Evolutionary conservation across 2,113 vertebrate genomes (phyloP).

Genomic region (Brachypodius melanocephalos): DNA sequence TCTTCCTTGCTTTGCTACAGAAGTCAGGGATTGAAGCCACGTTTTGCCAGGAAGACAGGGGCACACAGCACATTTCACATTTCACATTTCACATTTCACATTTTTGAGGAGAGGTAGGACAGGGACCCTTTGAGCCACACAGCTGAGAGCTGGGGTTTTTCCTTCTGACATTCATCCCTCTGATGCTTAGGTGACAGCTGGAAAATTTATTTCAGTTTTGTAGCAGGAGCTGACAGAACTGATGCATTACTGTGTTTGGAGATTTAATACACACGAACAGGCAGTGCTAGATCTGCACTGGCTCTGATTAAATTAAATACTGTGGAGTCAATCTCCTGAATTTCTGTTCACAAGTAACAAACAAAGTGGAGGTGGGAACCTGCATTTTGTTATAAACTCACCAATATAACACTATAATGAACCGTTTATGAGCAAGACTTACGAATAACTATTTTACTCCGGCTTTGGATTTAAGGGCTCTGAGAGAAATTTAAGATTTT

Average conservation of each 20-base stretch:
- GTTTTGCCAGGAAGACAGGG: background rate
- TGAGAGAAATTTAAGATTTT: background rate
- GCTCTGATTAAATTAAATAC: background rate
- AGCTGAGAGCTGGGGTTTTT: background rate
- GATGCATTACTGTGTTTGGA: background rate
- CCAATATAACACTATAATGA: background rate
- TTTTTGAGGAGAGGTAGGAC: background rate
- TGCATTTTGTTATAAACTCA: background rate
- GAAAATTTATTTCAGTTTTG: background rate
- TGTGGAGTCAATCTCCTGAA: background rate
- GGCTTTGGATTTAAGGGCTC: background rate
- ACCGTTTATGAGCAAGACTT: background rate
- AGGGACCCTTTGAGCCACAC: background rate
- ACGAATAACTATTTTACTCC: background rate
- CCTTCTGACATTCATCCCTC: background rate
- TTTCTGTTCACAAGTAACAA: background rate
- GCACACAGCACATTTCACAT: background rate
- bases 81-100: background rate
- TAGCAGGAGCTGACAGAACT: background rate
- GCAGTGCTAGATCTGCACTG: background rate
- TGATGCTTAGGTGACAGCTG: background rate
- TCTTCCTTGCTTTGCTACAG: background rate
- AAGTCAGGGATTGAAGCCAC: background rate
- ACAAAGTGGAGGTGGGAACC: background rate
- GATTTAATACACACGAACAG: background rate